Evolutionary conservation across 2,797 vertebrate species (phyloP).

Genomic region (Danio kyathit): DNA sequence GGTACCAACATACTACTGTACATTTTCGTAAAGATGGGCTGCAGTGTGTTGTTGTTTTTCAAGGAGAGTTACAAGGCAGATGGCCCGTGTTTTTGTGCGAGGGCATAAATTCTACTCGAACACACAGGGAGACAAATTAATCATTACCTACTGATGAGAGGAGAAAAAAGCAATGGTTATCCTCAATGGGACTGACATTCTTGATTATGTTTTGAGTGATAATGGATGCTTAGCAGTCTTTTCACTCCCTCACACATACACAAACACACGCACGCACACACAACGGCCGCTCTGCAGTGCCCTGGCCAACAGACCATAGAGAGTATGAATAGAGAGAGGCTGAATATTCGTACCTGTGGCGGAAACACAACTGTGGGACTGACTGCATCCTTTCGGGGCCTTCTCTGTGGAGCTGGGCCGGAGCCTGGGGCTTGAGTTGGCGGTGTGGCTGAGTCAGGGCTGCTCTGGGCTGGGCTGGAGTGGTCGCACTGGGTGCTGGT

Average conservation of each 20-base stretch:
- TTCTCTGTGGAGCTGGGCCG: conserved; percentile 32
- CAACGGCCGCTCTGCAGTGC: conserved; percentile 38
- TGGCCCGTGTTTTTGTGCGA: background rate
- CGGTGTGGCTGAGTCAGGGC: conserved; percentile 42
- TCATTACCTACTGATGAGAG: background rate
- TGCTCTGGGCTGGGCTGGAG: conserved; percentile 76
- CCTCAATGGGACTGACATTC: background rate
- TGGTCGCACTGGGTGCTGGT: conserved; percentile 87
- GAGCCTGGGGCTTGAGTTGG: conserved; percentile 64
- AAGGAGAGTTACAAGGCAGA: conserved; percentile 14
- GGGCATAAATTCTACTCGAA: background rate
- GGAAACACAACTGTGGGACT: conserved; percentile 62
- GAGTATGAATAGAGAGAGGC: conserved; percentile 6
- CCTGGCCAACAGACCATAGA: conserved; percentile 8
- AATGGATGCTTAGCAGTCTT: background rate
- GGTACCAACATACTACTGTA: background rate
- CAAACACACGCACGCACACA: conserved; percentile 31
- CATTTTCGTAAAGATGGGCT: conserved; percentile 11
- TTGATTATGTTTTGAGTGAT: background rate
- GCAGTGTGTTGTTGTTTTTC: conserved; percentile 29
- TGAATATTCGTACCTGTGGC: conserved; percentile 47
- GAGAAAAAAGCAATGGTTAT: background rate
- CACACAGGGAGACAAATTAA: conserved; percentile 6
- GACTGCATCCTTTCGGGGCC: conserved; percentile 17
- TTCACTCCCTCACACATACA: conserved; percentile 29